These are phyloP conservation scores for Eumeta japonica DNA, from an alignment of 1,140 invertebrate genomes.

Conservation along the genomic window DNA sequence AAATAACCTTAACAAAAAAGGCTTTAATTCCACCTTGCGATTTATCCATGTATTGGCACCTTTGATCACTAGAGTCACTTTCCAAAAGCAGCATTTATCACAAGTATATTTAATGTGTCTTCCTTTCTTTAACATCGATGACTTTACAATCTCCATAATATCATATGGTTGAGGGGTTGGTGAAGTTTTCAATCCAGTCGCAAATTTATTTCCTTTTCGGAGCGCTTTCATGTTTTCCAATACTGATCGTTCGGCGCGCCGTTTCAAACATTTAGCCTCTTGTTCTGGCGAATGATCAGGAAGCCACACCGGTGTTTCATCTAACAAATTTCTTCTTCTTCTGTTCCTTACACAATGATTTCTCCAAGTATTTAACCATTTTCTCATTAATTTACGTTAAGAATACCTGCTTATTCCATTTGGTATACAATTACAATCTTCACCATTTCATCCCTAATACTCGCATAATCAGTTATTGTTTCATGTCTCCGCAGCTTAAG, in stretches of 20 bases:
- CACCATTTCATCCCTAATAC: conserved; percentile 46
- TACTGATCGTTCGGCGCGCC: conserved; percentile 51
- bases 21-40: conserved; percentile 33
- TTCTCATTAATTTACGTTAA: conserved; percentile 34
- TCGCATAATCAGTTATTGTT: conserved; percentile 30
- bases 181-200: conserved; percentile 34
- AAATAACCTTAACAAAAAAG: conserved; percentile 42
- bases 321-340: conserved; percentile 55
- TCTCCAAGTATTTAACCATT: conserved; percentile 39
- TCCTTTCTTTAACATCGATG: conserved; percentile 45
- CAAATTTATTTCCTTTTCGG: conserved; percentile 47
- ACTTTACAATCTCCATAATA: conserved; percentile 51
- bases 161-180: conserved; percentile 40
- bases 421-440: too few relatives aligned
- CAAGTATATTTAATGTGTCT: conserved; percentile 51
- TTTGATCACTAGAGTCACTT: conserved; percentile 64
- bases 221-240: conserved; percentile 59
- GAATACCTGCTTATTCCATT: too few relatives aligned
- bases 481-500: conserved; percentile 46
- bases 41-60: conserved; percentile 35
- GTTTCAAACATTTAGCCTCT: conserved; percentile 54
- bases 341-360: conserved; percentile 51
- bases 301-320: conserved; percentile 65
- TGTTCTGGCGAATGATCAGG: conserved; percentile 49
- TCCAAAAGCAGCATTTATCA: conserved; percentile 65